Evolutionary conservation across 2,113 vertebrate species (phyloP).

Genomic region (Zingel zingel): DNA sequence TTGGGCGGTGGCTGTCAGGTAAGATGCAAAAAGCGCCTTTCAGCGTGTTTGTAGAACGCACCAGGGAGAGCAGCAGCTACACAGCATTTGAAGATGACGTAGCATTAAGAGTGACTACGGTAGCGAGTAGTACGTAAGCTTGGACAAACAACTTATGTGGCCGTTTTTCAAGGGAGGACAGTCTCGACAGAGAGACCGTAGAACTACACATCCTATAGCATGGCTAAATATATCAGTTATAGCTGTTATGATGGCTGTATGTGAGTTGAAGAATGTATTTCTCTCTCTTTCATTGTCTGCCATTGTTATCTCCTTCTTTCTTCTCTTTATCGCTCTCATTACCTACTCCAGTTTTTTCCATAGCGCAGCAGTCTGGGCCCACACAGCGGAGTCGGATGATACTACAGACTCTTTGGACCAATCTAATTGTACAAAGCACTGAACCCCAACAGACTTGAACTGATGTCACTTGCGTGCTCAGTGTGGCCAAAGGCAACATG

Average conservation of each 20-base stretch:
- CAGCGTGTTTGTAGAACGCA: no score
- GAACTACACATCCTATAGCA: neutral
- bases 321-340: no score
- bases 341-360: neutral
- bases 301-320: neutral
- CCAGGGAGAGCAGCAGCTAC: no score
- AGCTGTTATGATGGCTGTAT: neutral
- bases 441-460: conserved; percentile 33
- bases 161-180: no score
- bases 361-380: neutral
- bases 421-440: neutral
- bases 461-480: conserved; percentile 25
- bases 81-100: no score
- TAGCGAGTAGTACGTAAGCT: no score
- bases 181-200: neutral
- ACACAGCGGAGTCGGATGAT: neutral
- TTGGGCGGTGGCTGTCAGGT: no score
- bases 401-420: neutral
- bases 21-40: no score
- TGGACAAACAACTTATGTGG: no score
- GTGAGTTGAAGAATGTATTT: neutral
- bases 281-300: neutral
- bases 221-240: neutral
- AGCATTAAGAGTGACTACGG: no score
- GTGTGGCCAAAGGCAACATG: neutral